Evolutionary conservation across 2,888 invertebrate genomes (phyloP).

Genomic region (Melolontha melolontha): DNA sequence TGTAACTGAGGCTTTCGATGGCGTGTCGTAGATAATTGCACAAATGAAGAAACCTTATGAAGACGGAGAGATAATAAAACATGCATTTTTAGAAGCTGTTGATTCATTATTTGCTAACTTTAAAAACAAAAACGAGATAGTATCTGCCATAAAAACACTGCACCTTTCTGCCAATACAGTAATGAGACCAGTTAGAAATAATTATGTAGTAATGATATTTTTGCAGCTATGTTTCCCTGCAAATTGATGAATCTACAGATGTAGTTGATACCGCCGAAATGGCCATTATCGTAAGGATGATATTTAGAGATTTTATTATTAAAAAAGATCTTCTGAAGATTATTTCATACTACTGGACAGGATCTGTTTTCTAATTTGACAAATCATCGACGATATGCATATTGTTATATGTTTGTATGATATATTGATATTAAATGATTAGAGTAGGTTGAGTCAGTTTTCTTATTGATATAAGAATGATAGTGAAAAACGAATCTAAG

Average conservation of each 20-base stretch:
- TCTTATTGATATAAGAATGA: no score
- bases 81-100: slow-evolving; percentile 41
- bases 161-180: slow-evolving; percentile 51
- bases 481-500: no score
- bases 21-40: slow-evolving; percentile 41
- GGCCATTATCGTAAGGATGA: slow-evolving; percentile 46
- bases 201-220: slow-evolving; percentile 28
- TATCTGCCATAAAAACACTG: slow-evolving; percentile 51
- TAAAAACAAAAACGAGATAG: slow-evolving; percentile 51
- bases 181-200: slow-evolving; percentile 47
- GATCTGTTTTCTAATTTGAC: slow-evolving; percentile 48
- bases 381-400: no score
- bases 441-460: no score
- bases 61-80: slow-evolving; percentile 43
- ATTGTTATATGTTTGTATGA: no score
- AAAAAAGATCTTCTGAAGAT: slow-evolving; percentile 48
- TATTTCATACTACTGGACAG: slow-evolving; percentile 44
- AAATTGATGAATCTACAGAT: slow-evolving; percentile 47
- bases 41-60: slow-evolving; percentile 45
- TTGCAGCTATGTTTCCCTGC: slow-evolving; percentile 47
- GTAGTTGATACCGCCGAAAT: slow-evolving; percentile 44
- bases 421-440: no score
- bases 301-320: slow-evolving; percentile 45
- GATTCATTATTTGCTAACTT: slow-evolving; percentile 46
- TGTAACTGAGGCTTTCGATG: slow-evolving; percentile 38